A percentile compares a stretch with the other conserved stretches of the same genome.
phyloP scores from a whole-genome alignment of 2,888 invertebrate species.

The Andrena flavipes region DNA sequence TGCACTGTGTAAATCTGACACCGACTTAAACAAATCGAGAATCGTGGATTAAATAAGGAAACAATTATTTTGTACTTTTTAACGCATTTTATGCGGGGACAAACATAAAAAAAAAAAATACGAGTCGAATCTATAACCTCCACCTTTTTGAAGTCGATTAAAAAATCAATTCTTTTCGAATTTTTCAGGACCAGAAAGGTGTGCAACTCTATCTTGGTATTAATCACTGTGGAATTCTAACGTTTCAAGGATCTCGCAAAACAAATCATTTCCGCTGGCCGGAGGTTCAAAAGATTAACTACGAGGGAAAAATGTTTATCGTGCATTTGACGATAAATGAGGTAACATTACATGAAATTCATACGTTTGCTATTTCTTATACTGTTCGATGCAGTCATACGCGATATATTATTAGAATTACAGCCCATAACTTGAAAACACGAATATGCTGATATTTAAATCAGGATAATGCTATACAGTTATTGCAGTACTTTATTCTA shows the following conservation, averaged over 20 bases:
- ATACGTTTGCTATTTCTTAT: conserved; percentile 27
- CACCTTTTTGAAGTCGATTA: background rate
- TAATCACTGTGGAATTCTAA: conserved; percentile 97
- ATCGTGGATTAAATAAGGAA: no score
- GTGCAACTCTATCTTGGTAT: conserved; percentile 97
- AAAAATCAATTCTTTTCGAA: background rate
- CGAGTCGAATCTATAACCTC: no score
- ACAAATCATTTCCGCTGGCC: conserved; percentile 98
- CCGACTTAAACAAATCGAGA: no score
- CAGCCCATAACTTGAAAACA: background rate
- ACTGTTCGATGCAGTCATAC: background rate
- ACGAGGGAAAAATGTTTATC: conserved; percentile 99
- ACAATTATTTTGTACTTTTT: no score
- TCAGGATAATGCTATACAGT: background rate
- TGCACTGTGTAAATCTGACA: no score
- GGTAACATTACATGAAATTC: conserved; percentile 86
- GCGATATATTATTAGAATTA: background rate
- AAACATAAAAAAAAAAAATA: no score
- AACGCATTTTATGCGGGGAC: no score
- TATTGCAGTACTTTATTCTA: background rate
- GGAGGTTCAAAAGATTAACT: conserved; percentile 98
- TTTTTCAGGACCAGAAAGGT: conserved; percentile 94
- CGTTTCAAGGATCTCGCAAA: conserved; percentile 96
- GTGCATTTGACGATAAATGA: conserved; percentile 96
- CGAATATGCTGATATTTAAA: background rate